Evolutionary conservation across 2,888 invertebrate species (phyloP).

Genomic region (Zeuzera pyrina): DNA sequence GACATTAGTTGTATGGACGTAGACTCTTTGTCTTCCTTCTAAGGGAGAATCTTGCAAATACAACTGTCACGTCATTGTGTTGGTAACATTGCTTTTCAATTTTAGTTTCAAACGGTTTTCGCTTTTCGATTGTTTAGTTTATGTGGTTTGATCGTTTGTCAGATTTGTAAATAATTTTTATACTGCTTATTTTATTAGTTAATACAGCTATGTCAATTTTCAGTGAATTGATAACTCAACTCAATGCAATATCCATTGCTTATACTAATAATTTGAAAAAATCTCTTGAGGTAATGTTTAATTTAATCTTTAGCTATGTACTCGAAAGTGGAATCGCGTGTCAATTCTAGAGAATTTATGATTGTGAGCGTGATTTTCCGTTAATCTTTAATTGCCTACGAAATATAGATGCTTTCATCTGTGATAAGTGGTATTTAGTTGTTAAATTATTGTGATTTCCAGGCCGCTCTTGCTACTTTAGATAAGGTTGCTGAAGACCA

Average conservation of each 20-base stretch:
- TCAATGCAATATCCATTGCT: slow-evolving; percentile 40
- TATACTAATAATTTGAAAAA: slow-evolving; percentile 38
- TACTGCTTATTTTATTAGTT: slow-evolving; percentile 35
- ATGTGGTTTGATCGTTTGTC: slow-evolving; percentile 42
- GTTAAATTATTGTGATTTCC: slow-evolving; percentile 20
- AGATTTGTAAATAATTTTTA: slow-evolving; percentile 37
- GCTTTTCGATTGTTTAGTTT: slow-evolving; percentile 29
- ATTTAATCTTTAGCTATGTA: background rate
- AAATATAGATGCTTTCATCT: slow-evolving; percentile 9
- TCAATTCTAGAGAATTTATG: slow-evolving; percentile 6
- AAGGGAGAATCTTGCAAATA: too few relatives aligned
- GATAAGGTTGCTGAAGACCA: slow-evolving; percentile 51
- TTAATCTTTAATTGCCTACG: background rate
- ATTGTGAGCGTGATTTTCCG: slow-evolving; percentile 5
- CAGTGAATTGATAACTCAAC: slow-evolving; percentile 48
- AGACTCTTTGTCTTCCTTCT: too few relatives aligned
- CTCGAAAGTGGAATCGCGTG: too few relatives aligned
- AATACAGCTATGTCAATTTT: slow-evolving; percentile 56
- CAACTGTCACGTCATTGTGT: background rate
- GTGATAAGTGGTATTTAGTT: slow-evolving; percentile 2
- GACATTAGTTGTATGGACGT: too few relatives aligned
- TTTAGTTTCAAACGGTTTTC: slow-evolving; percentile 67
- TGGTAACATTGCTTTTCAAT: slow-evolving; percentile 27
- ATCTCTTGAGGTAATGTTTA: slow-evolving; percentile 45
- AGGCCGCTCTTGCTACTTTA: slow-evolving; percentile 41